Evolutionary conservation across 2,113 vertebrate species (phyloP).

Genomic region (Labeo rohita): DNA sequence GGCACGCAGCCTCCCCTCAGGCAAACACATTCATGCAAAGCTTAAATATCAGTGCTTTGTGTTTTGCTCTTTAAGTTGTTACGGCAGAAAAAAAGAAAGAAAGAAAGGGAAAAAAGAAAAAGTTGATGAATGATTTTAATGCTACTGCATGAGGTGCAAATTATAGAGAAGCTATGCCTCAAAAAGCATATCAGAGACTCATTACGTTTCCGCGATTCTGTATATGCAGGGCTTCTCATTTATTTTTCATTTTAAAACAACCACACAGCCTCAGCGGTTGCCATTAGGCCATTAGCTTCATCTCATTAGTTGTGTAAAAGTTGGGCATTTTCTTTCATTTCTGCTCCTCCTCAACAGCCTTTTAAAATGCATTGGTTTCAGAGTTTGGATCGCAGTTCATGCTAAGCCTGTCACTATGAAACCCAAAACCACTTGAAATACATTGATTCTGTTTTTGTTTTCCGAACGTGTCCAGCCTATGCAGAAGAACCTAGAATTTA

Average conservation of each 20-base stretch:
- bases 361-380: constrained; percentile 52
- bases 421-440: constrained; percentile 29
- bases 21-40: constrained; percentile 37
- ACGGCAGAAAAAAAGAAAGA: constrained; percentile 4
- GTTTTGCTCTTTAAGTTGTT: constrained; percentile 55
- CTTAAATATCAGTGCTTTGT: constrained; percentile 52
- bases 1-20: constrained; percentile 35
- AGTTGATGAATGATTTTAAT: constrained; percentile 61
- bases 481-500: not conserved
- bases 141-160: constrained; percentile 58
- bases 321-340: constrained; percentile 55
- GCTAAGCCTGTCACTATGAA: constrained; percentile 39
- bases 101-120: not conserved
- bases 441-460: constrained; percentile 16
- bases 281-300: constrained; percentile 63
- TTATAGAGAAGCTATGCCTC: constrained; percentile 59
- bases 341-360: constrained; percentile 48
- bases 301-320: constrained; percentile 61
- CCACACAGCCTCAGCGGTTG: constrained; percentile 52
- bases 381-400: constrained; percentile 34
- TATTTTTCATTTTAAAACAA: constrained; percentile 63
- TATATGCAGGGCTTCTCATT: constrained; percentile 61
- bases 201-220: constrained; percentile 54
- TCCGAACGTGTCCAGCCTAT: constrained; percentile 3
- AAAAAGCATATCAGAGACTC: constrained; percentile 60